Evolutionary conservation across 1,140 invertebrate genomes (phyloP).

Genomic region (Trichoplusia ni): DNA sequence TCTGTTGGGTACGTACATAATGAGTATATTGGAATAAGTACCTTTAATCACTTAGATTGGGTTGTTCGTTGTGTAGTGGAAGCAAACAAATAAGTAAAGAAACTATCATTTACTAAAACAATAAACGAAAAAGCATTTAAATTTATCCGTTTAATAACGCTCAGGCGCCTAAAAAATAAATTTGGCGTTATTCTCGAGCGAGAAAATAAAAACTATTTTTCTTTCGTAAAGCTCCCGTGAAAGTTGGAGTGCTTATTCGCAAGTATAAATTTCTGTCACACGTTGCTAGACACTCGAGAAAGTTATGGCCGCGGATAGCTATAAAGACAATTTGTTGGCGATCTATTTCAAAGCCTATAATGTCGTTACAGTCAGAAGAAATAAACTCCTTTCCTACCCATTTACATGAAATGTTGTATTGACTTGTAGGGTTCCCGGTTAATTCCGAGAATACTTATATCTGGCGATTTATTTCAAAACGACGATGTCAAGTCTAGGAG

Average conservation of each 20-base stretch:
- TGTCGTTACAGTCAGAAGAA: not conserved
- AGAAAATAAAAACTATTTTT: slow-evolving; percentile 44
- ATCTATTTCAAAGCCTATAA: slow-evolving; percentile 9
- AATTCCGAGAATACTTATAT: no score
- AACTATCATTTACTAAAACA: not conserved
- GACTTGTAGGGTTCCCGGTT: no score
- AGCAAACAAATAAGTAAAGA: no score
- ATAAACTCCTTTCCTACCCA: not conserved
- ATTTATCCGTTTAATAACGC: slow-evolving; percentile 31
- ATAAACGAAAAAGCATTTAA: slow-evolving; percentile 32
- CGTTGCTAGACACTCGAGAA: slow-evolving; percentile 27
- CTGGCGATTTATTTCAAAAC: no score
- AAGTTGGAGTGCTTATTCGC: slow-evolving; percentile 56
- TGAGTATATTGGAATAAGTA: no score
- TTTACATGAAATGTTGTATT: no score
- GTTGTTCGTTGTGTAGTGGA: no score
- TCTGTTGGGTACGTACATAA: no score
- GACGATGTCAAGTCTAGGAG: slow-evolving; percentile 38
- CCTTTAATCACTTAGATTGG: no score
- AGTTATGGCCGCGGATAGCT: slow-evolving; percentile 19
- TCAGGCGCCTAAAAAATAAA: slow-evolving; percentile 28
- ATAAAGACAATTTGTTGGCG: slow-evolving; percentile 24
- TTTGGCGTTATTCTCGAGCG: slow-evolving; percentile 9
- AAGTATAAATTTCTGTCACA: slow-evolving; percentile 54
- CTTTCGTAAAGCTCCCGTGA: slow-evolving; percentile 36